A percentile compares a stretch with the other conserved stretches of the same genome.
Evolutionary conservation across 2,797 vertebrate genomes (phyloP).

Genomic region (Thunnus albacares): DNA sequence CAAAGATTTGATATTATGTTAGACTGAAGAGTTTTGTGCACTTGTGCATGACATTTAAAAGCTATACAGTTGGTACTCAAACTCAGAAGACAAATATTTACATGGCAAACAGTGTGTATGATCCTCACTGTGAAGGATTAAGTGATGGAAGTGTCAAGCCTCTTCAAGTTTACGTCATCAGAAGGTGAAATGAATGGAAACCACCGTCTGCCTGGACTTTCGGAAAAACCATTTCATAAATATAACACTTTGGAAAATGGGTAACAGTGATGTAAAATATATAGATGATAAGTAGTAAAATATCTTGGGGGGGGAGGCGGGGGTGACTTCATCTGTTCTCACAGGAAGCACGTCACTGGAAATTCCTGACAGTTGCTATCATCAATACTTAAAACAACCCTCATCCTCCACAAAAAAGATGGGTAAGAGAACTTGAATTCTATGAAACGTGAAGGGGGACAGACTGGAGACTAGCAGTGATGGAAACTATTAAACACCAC

Average conservation of each 20-base stretch:
- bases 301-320: not conserved
- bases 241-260: conserved; percentile 40
- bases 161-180: not conserved
- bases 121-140: conserved; percentile 10
- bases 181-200: conserved; percentile 22
- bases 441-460: conserved; percentile 16
- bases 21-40: not conserved
- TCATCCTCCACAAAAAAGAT: not conserved
- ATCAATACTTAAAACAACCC: conserved; percentile 24
- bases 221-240: not conserved
- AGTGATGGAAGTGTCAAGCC: not conserved
- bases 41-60: not conserved
- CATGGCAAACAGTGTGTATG: not conserved
- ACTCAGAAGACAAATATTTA: conserved; percentile 15
- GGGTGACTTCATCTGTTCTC: conserved; percentile 12
- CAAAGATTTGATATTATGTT: conserved; percentile 3
- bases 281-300: conserved; percentile 6
- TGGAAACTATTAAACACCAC: conserved; percentile 60
- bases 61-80: not conserved
- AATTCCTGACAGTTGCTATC: conserved; percentile 29
- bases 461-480: conserved; percentile 44
- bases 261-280: conserved; percentile 12
- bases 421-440: conserved; percentile 20
- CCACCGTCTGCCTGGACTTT: conserved; percentile 16
- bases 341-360: conserved; percentile 43